These are phyloP conservation scores for Stercorarius parasiticus DNA, from an alignment of 2,113 vertebrate genomes.

Conservation along the genomic window DNA sequence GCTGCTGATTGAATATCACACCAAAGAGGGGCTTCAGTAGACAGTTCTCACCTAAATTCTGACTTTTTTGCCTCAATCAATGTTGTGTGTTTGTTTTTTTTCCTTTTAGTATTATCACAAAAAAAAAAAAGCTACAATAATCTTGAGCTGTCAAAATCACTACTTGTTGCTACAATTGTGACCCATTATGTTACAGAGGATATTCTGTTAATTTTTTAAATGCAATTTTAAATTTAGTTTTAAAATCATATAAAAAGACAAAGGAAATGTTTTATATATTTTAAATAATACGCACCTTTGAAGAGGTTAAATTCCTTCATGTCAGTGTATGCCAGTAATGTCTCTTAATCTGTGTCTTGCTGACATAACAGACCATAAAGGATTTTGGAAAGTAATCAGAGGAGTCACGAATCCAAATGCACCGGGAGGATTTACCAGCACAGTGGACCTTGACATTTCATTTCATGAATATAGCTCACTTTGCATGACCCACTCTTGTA, in stretches of 20 bases:
- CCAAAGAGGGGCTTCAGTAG: background rate
- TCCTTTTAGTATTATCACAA: background rate
- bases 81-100: background rate
- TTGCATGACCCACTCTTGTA: background rate
- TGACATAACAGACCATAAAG: slow-evolving; percentile 53
- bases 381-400: slow-evolving; percentile 48
- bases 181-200: background rate
- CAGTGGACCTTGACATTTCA: slow-evolving; percentile 8
- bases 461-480: background rate
- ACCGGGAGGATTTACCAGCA: slow-evolving; percentile 39
- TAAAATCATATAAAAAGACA: background rate
- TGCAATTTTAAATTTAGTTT: background rate
- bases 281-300: background rate
- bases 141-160: background rate
- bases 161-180: background rate
- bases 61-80: background rate
- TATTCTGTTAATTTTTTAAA: background rate
- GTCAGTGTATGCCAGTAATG: slow-evolving; percentile 18
- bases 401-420: slow-evolving; percentile 48
- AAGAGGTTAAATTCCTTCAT: background rate
- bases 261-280: background rate
- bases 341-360: slow-evolving; percentile 45
- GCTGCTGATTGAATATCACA: slow-evolving; percentile 29
- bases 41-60: background rate
- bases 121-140: background rate